phyloP scores from a whole-genome alignment of 2,888 invertebrate genomes.

The Dichetophora obliterata region DNA sequence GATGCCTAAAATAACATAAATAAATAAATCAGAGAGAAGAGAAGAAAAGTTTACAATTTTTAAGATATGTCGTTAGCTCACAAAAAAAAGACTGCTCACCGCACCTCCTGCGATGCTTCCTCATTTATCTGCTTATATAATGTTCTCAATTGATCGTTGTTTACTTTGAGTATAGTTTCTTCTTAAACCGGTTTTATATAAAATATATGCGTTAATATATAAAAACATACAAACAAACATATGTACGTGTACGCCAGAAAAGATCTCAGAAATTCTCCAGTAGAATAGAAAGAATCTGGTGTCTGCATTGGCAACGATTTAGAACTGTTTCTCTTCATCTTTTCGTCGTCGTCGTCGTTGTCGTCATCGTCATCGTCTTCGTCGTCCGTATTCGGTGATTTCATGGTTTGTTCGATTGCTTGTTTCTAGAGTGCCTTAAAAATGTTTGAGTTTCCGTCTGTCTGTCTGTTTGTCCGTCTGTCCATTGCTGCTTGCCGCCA shows the following conservation, averaged over 20 bases:
- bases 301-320: constrained; percentile 23
- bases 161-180: constrained; percentile 65
- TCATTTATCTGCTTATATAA: constrained; percentile 34
- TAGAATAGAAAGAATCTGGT: constrained; percentile 25
- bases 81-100: constrained; percentile 4
- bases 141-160: constrained; percentile 48
- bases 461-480: background rate
- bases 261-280: constrained; percentile 26
- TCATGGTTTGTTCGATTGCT: constrained; percentile 15
- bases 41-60: constrained; percentile 1
- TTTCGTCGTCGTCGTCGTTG: constrained; percentile 33
- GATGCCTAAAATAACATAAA: constrained; percentile 11
- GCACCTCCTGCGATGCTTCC: constrained; percentile 37
- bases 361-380: too few relatives aligned
- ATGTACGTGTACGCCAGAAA: constrained; percentile 46
- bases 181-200: constrained; percentile 68
- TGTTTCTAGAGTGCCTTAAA: background rate
- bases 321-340: constrained; percentile 29
- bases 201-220: constrained; percentile 33
- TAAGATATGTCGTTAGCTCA: constrained; percentile 13
- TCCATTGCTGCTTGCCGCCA: background rate
- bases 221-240: constrained; percentile 38
- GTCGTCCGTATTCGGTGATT: constrained; percentile 47
- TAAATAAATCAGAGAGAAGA: constrained; percentile 13
- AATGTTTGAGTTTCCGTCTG: constrained; percentile 17